Conservation (phyloP, 2,113 vertebrate genomes). For the Poecilia latipinna region DNA sequence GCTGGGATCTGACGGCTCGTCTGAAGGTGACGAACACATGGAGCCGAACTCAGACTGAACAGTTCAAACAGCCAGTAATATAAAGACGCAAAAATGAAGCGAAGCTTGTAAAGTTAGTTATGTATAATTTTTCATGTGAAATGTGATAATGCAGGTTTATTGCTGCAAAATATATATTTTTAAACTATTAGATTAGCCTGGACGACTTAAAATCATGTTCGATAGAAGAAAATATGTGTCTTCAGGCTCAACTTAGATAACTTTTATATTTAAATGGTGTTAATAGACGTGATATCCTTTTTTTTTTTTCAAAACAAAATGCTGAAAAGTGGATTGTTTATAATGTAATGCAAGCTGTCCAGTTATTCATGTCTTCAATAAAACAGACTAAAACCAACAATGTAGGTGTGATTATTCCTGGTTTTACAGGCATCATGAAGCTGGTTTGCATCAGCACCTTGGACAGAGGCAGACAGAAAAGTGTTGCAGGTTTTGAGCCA, state of each 20-base stretch:
- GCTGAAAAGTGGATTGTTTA: not conserved
- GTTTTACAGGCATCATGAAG: not conserved
- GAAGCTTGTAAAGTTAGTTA: not conserved
- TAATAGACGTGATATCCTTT: not conserved
- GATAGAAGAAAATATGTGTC: not conserved
- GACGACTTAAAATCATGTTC: not conserved
- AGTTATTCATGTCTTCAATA: constrained; percentile 12
- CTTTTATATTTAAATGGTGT: not conserved
- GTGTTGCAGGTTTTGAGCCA: not conserved
- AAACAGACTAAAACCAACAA: constrained; percentile 7
- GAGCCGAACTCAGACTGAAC: not conserved
- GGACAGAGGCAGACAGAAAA: constrained; percentile 37
- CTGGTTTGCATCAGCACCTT: constrained; percentile 41
- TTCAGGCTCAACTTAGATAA: not conserved
- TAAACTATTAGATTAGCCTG: not conserved
- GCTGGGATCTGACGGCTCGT: not conserved
- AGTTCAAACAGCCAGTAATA: not conserved
- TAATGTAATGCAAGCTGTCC: not conserved
- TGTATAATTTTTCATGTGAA: not conserved
- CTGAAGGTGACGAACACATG: not conserved
- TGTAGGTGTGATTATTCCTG: not conserved
- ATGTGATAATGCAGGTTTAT: too few species aligned
- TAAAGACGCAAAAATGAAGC: not conserved
- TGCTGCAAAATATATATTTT: too few species aligned
- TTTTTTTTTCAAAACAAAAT: not conserved